These are phyloP conservation scores for Hartigia nigra DNA, from an alignment of 2,888 invertebrate genomes.

Conservation along the genomic window DNA sequence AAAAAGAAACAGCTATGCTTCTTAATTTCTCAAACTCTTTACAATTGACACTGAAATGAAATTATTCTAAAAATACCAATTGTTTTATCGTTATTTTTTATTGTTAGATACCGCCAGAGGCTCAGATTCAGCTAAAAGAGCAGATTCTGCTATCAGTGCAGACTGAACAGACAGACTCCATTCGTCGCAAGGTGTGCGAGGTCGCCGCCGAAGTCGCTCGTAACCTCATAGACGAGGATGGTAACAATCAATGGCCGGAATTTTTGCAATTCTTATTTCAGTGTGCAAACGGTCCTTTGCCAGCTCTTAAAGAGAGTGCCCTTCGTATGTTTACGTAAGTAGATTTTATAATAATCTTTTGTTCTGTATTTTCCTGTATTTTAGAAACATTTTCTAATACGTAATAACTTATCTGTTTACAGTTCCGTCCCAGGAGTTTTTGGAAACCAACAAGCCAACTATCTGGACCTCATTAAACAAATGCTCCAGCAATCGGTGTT, in stretches of 20 bases:
- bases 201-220: slow-evolving; percentile 95
- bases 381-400: not conserved
- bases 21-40: not conserved
- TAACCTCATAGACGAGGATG: slow-evolving; percentile 94
- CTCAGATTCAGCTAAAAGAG: slow-evolving; percentile 85
- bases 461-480: slow-evolving; percentile 92
- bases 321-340: slow-evolving; percentile 93
- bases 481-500: slow-evolving; percentile 89
- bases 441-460: slow-evolving; percentile 93
- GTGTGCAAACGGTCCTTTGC: slow-evolving; percentile 86
- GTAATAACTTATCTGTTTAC: slow-evolving; percentile 33
- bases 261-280: slow-evolving; percentile 95
- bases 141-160: slow-evolving; percentile 88
- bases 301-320: slow-evolving; percentile 90
- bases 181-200: slow-evolving; percentile 94
- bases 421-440: slow-evolving; percentile 96
- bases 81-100: slow-evolving; percentile 9
- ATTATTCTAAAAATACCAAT: not conserved
- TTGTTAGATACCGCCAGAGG: slow-evolving; percentile 78
- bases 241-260: slow-evolving; percentile 96
- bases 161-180: slow-evolving; percentile 81
- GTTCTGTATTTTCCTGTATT: slow-evolving; percentile 8
- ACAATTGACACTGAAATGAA: not conserved
- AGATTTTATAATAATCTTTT: slow-evolving; percentile 5
- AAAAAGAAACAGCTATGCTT: not conserved